Evolutionary conservation across 2,113 vertebrate species (phyloP).

Genomic region (Nibea coibor): DNA sequence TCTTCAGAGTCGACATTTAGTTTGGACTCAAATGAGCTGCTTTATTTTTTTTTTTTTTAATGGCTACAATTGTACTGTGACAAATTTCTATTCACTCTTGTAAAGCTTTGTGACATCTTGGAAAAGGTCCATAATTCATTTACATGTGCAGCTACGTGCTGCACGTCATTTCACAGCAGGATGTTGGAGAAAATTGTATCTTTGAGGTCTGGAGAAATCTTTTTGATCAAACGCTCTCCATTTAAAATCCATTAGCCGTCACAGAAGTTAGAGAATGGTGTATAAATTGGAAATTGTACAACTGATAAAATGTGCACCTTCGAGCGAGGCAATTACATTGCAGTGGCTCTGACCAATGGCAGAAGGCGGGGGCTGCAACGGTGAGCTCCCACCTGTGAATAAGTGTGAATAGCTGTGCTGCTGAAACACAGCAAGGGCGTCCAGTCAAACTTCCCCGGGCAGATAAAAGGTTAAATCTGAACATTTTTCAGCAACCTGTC

Average conservation of each 20-base stretch:
- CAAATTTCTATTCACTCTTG: not conserved
- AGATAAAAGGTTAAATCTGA: constrained; percentile 47
- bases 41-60: not conserved
- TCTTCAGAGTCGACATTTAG: not conserved
- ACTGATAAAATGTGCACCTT: constrained; percentile 19
- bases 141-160: not conserved
- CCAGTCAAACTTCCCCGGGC: constrained; percentile 9
- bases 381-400: constrained; percentile 48
- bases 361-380: constrained; percentile 23
- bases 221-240: constrained; percentile 6
- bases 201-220: not conserved
- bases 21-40: not conserved
- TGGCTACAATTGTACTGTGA: not conserved
- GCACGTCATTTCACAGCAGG: not conserved
- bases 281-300: not conserved
- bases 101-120: not conserved
- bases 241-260: constrained; percentile 12
- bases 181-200: constrained; percentile 1
- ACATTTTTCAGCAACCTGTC: constrained; percentile 11
- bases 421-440: constrained; percentile 20
- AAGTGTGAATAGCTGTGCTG: constrained; percentile 44
- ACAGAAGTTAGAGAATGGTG: constrained; percentile 6
- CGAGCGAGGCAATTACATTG: constrained; percentile 50
- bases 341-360: constrained; percentile 23
- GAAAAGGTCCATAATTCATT: constrained; percentile 1